A percentile compares a stretch with the other conserved stretches of the same genome.
phyloP scores from a whole-genome alignment of 2,888 invertebrate species.

The Petrolisthes cinctipes region DNA sequence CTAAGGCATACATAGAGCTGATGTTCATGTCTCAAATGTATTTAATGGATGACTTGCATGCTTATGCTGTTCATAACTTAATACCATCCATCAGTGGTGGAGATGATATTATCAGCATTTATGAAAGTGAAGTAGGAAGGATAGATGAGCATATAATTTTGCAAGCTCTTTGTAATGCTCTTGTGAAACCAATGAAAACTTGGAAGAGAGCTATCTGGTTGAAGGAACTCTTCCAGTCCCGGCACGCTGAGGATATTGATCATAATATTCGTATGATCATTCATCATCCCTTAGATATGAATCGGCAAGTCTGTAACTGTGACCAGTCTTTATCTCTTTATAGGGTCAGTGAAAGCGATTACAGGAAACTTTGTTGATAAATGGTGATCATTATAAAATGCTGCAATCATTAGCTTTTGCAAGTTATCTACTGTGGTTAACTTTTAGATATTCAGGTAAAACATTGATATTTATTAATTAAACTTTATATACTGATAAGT shows the following conservation, averaged over 20 bases:
- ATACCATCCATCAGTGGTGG: constrained; percentile 35
- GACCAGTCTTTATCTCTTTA: constrained; percentile 44
- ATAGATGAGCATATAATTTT: constrained; percentile 46
- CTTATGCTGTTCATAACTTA: constrained; percentile 33
- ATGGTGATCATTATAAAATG: not conserved
- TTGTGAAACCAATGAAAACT: constrained; percentile 52
- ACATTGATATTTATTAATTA: too few relatives aligned
- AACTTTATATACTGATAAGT: too few relatives aligned
- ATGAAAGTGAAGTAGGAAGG: constrained; percentile 41
- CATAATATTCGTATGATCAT: constrained; percentile 54
- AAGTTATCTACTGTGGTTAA: too few relatives aligned
- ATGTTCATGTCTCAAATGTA: constrained; percentile 52
- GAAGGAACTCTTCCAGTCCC: constrained; percentile 46
- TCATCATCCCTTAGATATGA: constrained; percentile 48
- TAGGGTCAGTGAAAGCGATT: constrained; percentile 42
- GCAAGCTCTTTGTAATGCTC: constrained; percentile 26
- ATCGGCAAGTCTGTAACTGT: constrained; percentile 45
- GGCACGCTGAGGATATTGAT: constrained; percentile 43
- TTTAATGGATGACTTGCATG: constrained; percentile 32
- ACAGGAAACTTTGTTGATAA: constrained; percentile 32
- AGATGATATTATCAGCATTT: constrained; percentile 34
- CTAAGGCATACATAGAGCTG: constrained; percentile 39
- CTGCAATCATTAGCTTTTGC: too few relatives aligned
- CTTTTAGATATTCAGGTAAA: too few relatives aligned
- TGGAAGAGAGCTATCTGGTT: constrained; percentile 52